These are phyloP conservation scores for Zonotrichia leucophrys DNA, from an alignment of 2,113 vertebrate genomes.

Conservation along the genomic window DNA sequence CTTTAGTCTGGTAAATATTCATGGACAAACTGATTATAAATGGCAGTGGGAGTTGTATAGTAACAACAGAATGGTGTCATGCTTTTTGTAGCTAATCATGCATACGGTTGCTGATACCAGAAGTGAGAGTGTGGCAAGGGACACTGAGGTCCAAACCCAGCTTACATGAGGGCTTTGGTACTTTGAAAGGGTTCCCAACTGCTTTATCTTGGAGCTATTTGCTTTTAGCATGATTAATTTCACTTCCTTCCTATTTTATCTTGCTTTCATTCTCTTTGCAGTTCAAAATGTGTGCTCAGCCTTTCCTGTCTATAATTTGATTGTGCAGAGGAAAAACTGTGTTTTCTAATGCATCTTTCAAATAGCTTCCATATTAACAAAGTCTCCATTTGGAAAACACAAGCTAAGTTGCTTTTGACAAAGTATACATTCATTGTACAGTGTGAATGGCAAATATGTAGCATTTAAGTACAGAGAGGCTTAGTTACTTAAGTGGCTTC, in stretches of 20 bases:
- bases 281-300: not conserved
- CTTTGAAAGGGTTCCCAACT: not conserved
- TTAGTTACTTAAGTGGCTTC: not conserved
- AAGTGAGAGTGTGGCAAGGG: not conserved
- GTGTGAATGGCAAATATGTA: not conserved
- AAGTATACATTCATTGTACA: not conserved
- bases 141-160: fast-evolving
- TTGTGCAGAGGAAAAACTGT: not conserved
- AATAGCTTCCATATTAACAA: not conserved
- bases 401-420: not conserved
- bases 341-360: not conserved
- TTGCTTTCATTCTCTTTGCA: not conserved
- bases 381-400: not conserved
- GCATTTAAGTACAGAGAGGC: not conserved
- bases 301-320: not conserved
- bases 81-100: not conserved
- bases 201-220: not conserved
- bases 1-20: not conserved
- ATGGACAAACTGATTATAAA: not conserved
- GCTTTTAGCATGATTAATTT: not conserved
- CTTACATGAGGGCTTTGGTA: fast-evolving
- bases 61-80: not conserved
- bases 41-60: not conserved
- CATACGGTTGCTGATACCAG: not conserved
- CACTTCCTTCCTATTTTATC: not conserved